A percentile compares a stretch with the other conserved stretches of the same genome.
Evolutionary conservation across 2,888 invertebrate genomes (phyloP).

Genomic region (Caenorhabditis angaria): DNA sequence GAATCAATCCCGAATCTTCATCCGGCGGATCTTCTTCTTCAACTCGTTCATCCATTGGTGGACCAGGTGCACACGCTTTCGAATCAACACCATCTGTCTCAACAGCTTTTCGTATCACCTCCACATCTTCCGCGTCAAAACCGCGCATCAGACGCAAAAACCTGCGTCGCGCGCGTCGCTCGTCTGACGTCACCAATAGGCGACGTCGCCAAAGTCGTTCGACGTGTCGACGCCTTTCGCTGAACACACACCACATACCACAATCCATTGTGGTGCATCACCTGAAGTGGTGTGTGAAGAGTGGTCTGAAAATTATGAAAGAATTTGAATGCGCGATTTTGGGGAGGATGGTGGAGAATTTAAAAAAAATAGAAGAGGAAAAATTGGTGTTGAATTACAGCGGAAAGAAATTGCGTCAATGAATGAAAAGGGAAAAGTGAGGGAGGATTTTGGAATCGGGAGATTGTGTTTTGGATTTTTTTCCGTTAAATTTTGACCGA

Average conservation of each 20-base stretch:
- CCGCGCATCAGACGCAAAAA: constrained; percentile 71
- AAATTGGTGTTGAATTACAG: no score
- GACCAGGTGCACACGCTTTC: constrained; percentile 70
- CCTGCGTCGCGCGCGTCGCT: constrained; percentile 65
- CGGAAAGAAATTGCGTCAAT: no score
- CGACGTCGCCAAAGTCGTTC: constrained; percentile 61
- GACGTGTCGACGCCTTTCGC: constrained; percentile 68
- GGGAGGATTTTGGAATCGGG: no score
- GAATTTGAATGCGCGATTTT: neutral
- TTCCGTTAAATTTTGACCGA: no score
- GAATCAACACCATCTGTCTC: constrained; percentile 57
- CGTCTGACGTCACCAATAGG: constrained; percentile 66
- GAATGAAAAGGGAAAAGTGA: no score
- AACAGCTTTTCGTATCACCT: constrained; percentile 68
- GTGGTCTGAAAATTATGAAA: neutral
- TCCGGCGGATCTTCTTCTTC: constrained; percentile 57
- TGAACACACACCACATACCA: constrained; percentile 67
- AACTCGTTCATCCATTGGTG: constrained; percentile 70
- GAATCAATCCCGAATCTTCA: constrained; percentile 69
- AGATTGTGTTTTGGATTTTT: no score
- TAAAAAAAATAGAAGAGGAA: no score
- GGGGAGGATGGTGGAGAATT: no score
- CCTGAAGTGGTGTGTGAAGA: neutral
- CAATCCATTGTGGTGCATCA: constrained; percentile 65
- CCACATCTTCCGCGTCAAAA: constrained; percentile 71